Percentiles rank a stretch among this genome's conserved stretches.
Evolutionary conservation across 2,888 invertebrate genomes (phyloP).

Genomic region (Camponotus fellah): DNA sequence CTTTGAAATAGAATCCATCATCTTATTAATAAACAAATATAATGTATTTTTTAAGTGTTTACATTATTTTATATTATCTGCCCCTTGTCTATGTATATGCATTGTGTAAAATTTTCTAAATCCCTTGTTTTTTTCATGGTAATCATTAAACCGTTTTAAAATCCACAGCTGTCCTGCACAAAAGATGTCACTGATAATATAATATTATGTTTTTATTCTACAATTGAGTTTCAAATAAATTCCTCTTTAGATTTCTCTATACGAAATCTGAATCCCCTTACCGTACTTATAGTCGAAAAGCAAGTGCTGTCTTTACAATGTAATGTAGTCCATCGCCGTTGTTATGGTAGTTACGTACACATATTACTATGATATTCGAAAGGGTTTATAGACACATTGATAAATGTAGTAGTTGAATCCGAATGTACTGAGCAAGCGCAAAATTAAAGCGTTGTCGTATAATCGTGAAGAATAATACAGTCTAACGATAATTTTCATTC

Average conservation of each 20-base stretch:
- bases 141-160: neutral
- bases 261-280: neutral
- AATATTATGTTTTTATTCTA: neutral
- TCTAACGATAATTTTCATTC: neutral
- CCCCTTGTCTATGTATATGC: no score
- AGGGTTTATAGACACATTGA: neutral
- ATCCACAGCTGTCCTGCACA: neutral
- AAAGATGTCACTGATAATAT: neutral
- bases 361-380: neutral
- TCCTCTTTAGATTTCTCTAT: neutral
- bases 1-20: no score
- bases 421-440: conserved; percentile 32
- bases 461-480: neutral
- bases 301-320: neutral
- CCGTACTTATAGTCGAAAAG: neutral
- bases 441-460: neutral
- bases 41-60: no score
- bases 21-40: no score
- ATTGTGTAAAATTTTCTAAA: neutral
- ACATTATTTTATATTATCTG: no score
- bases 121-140: neutral
- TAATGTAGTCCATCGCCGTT: neutral
- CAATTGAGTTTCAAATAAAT: neutral
- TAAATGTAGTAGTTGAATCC: neutral
- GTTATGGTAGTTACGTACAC: neutral